Evolutionary conservation across 92 coral and sea anemone genomes (phyloP).

Genomic region (Heliopora coerulea): DNA sequence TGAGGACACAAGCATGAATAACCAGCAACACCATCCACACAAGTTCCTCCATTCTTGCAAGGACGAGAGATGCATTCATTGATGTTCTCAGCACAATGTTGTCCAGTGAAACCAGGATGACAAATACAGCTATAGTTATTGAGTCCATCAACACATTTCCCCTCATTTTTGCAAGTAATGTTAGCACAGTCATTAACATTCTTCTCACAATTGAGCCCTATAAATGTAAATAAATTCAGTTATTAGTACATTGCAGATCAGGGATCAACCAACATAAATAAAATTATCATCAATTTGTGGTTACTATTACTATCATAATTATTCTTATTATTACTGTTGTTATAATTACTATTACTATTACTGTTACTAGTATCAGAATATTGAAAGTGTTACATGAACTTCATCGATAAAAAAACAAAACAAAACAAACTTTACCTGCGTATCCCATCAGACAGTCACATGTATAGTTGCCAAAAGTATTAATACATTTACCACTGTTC

Average conservation of each 20-base stretch:
- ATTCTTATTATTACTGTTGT: too few relatives aligned
- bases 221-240: slow-evolving; percentile 62
- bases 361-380: too few relatives aligned
- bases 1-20: slow-evolving; percentile 16
- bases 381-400: too few relatives aligned
- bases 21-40: slow-evolving; percentile 11
- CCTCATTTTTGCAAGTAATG: slow-evolving; percentile 61
- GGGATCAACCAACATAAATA: too few relatives aligned
- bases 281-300: too few relatives aligned
- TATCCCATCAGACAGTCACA: slow-evolving; percentile 69
- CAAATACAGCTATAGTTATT: slow-evolving; percentile 65
- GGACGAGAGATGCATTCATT: slow-evolving; percentile 54
- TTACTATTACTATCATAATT: too few relatives aligned
- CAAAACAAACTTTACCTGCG: too few relatives aligned
- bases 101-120: slow-evolving; percentile 58
- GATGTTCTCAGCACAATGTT: slow-evolving; percentile 60
- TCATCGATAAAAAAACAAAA: too few relatives aligned
- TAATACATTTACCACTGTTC: slow-evolving; percentile 29
- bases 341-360: too few relatives aligned
- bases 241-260: not conserved
- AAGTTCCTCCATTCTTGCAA: slow-evolving; percentile 12
- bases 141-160: slow-evolving; percentile 64
- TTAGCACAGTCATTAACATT: slow-evolving; percentile 77
- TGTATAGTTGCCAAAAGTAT: slow-evolving; percentile 36
- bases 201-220: slow-evolving; percentile 65